Evolutionary conservation across 2,797 vertebrate genomes (phyloP).

Genomic region (Sarcophilus harrisii): DNA sequence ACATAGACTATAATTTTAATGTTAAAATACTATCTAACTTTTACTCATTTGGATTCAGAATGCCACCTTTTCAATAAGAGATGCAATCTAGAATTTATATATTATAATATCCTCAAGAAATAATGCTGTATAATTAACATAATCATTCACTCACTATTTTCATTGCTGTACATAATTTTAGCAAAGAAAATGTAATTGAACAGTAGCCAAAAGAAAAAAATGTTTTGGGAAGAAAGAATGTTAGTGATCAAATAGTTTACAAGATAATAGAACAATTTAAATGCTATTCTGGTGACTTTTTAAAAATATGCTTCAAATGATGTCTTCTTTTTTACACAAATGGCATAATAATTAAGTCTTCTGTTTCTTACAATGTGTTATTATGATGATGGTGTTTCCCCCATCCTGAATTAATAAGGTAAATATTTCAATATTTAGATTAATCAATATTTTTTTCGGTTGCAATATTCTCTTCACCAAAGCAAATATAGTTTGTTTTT

Average conservation of each 20-base stretch:
- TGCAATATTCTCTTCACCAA: too few relatives aligned
- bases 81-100: slow-evolving; percentile 32
- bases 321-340: neutral
- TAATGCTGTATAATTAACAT: neutral
- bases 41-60: neutral
- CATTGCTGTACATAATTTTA: slow-evolving; percentile 36
- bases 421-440: neutral
- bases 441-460: neutral
- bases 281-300: neutral
- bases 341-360: neutral
- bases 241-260: neutral
- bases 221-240: neutral
- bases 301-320: neutral
- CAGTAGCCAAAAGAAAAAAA: neutral
- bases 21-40: neutral
- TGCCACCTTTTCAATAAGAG: slow-evolving; percentile 37
- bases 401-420: neutral
- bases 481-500: neutral
- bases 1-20: slow-evolving; percentile 3
- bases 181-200: slow-evolving; percentile 46
- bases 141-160: slow-evolving; percentile 48
- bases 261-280: neutral
- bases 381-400: neutral
- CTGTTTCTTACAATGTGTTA: neutral
- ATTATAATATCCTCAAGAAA: neutral